These are phyloP conservation scores for Dryobates pubescens DNA, from an alignment of 2,797 vertebrate species.

Conservation along the genomic window DNA sequence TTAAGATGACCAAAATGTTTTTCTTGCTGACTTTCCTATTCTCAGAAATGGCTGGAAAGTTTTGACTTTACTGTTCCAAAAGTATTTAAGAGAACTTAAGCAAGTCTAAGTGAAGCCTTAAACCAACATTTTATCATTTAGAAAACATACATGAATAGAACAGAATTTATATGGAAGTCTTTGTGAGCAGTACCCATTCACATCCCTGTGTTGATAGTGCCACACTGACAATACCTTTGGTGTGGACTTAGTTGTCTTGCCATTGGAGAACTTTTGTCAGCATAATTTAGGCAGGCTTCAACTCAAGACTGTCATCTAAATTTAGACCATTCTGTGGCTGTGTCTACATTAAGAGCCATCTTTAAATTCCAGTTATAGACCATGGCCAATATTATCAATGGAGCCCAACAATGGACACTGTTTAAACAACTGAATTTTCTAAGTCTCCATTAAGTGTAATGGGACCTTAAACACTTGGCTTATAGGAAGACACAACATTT, in stretches of 20 bases:
- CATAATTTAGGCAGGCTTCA: background rate
- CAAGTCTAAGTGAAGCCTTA: background rate
- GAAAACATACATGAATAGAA: background rate
- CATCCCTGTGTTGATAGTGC: background rate
- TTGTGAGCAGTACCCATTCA: background rate
- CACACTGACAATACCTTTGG: background rate
- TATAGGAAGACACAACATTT: background rate
- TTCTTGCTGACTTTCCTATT: background rate
- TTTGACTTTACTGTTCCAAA: background rate
- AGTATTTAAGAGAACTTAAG: background rate
- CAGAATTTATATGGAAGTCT: background rate
- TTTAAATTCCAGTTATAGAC: background rate
- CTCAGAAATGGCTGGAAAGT: background rate
- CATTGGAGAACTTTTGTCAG: background rate
- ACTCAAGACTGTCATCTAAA: background rate
- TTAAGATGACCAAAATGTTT: background rate
- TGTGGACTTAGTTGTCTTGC: background rate
- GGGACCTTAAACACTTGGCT: background rate
- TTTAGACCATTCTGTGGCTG: accelerated
- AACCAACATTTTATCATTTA: background rate
- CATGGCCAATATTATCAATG: accelerated
- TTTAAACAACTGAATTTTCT: background rate
- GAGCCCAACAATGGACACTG: background rate
- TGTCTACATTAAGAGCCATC: background rate
- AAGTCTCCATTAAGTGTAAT: background rate